Conservation (phyloP, 2,113 vertebrate species). For the Oncorhynchus keta region DNA sequence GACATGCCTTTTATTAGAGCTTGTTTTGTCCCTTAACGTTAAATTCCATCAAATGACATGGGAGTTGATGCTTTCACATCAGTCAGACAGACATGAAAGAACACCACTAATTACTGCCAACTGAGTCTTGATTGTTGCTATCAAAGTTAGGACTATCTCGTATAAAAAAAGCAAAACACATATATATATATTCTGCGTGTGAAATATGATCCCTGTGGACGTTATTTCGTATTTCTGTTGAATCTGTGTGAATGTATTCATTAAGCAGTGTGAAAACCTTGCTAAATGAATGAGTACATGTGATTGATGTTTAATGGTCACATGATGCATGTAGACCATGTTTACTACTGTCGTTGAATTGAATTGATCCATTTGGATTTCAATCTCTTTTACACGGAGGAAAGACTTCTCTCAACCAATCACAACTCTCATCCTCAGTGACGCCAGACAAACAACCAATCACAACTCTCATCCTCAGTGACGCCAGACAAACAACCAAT, state of each 20-base stretch:
- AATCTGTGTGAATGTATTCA: conserved; percentile 27
- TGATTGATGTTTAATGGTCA: conserved; percentile 15
- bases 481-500: no score
- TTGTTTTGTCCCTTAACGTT: conserved; percentile 76
- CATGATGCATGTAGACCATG: not conserved
- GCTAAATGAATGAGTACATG: conserved; percentile 64
- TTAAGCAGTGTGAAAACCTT: conserved; percentile 37
- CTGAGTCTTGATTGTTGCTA: conserved; percentile 72
- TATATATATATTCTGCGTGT: conserved; percentile 42
- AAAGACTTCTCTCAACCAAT: not conserved
- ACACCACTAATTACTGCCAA: conserved; percentile 69
- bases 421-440: no score
- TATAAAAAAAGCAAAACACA: conserved; percentile 50
- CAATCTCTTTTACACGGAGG: not conserved
- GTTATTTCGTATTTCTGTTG: conserved; percentile 50
- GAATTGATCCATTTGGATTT: not conserved
- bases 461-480: no score
- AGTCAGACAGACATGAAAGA: conserved; percentile 77
- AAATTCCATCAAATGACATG: conserved; percentile 72
- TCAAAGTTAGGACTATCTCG: conserved; percentile 61
- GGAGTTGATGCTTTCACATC: conserved; percentile 72
- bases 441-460: no score
- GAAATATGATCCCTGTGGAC: conserved; percentile 39
- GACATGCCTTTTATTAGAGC: conserved; percentile 72
- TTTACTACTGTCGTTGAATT: not conserved